These are phyloP conservation scores for Premnoplex brunnescens DNA, from an alignment of 2,797 vertebrate species.

Conservation along the genomic window DNA sequence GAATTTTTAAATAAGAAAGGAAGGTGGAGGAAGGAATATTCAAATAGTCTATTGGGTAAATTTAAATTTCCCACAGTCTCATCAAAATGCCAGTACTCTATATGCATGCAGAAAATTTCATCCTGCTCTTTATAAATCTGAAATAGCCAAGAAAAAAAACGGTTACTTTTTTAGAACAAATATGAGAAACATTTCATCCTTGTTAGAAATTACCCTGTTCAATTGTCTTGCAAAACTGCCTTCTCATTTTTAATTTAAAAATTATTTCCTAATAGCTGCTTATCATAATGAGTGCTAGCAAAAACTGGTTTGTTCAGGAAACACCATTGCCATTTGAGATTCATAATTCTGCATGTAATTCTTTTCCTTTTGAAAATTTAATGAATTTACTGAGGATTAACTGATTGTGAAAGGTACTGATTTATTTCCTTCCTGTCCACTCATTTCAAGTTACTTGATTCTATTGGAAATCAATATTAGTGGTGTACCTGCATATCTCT, in stretches of 20 bases:
- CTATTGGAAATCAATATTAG: constrained; percentile 61
- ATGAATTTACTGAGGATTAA: constrained; percentile 68
- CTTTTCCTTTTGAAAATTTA: constrained; percentile 71
- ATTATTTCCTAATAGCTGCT: constrained; percentile 66
- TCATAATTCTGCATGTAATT: constrained; percentile 63
- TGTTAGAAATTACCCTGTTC: constrained; percentile 51
- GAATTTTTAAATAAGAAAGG: constrained; percentile 2
- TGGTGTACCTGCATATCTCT: neutral
- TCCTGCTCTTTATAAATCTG: neutral
- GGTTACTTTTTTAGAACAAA: constrained; percentile 49
- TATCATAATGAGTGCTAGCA: constrained; percentile 16
- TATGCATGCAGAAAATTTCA: neutral
- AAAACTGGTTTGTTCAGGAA: constrained; percentile 68
- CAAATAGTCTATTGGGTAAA: neutral
- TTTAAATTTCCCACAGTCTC: constrained; percentile 4
- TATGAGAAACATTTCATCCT: constrained; percentile 28
- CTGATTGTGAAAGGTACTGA: constrained; percentile 45
- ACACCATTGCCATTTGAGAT: constrained; percentile 50
- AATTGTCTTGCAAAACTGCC: constrained; percentile 1
- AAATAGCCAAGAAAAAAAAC: constrained; percentile 29
- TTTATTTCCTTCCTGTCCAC: constrained; percentile 66
- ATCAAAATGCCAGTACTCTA: neutral
- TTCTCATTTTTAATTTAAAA: constrained; percentile 62
- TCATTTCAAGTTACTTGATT: constrained; percentile 58
- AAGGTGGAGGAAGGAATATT: neutral